phyloP scores from a whole-genome alignment of 2,888 invertebrate genomes.

The Microctonus hyperodae region DNA sequence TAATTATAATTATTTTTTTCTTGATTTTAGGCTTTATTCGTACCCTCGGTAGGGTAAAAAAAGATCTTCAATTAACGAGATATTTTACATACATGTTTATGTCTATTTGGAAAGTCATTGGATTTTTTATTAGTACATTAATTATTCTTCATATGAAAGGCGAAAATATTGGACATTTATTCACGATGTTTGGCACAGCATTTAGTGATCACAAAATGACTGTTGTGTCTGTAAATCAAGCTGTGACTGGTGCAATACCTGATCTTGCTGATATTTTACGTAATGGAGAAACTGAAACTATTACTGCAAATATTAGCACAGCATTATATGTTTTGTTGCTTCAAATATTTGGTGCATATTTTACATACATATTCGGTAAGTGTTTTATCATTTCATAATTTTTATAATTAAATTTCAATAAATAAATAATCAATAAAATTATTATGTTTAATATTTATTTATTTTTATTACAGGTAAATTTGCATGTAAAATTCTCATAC shows the following conservation, averaged over 20 bases:
- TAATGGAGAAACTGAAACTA: conserved; percentile 77
- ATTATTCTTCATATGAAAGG: conserved; percentile 78
- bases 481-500: conserved; percentile 95
- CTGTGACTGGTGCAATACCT: conserved; percentile 65
- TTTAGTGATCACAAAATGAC: conserved; percentile 82
- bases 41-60: conserved; percentile 78
- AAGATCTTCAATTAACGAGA: conserved; percentile 78
- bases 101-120: conserved; percentile 88
- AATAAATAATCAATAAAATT: neutral
- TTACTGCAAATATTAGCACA: conserved; percentile 75
- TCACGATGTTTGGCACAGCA: conserved; percentile 76
- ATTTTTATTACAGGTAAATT: conserved; percentile 74
- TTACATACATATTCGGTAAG: conserved; percentile 86
- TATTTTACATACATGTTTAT: conserved; percentile 92
- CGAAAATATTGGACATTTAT: conserved; percentile 79
- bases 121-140: conserved; percentile 79
- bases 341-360: conserved; percentile 83
- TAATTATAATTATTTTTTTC: too few species aligned
- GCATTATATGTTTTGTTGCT: conserved; percentile 80
- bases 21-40: conserved; percentile 70
- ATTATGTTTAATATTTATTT: neutral
- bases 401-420: too few species aligned
- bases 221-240: conserved; percentile 73
- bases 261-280: conserved; percentile 80
- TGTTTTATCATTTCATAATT: too few species aligned